Conservation (phyloP, 2,797 vertebrate genomes). For the Anguilla obscura region DNA sequence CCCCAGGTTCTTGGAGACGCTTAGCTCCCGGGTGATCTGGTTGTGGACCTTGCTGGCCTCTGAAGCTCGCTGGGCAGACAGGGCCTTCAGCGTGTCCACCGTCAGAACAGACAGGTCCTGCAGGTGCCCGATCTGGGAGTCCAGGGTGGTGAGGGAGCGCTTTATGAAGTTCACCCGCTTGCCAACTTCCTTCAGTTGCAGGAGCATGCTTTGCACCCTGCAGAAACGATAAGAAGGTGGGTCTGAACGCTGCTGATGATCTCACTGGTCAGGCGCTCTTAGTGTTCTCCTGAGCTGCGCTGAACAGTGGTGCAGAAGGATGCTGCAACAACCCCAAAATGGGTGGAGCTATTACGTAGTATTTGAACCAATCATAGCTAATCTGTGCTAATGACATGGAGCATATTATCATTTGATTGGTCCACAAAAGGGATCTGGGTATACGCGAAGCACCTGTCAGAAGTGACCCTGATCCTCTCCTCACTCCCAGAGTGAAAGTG, state of each 20-base stretch:
- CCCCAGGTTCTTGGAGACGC: slow-evolving; percentile 90
- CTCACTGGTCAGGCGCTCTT: neutral
- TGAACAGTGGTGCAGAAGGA: neutral
- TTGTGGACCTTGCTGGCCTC: slow-evolving; percentile 97
- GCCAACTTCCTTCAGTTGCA: slow-evolving; percentile 95
- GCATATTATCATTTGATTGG: neutral
- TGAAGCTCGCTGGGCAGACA: slow-evolving; percentile 92
- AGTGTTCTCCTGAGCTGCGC: neutral
- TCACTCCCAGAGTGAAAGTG: slow-evolving; percentile 95
- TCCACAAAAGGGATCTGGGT: too few species aligned
- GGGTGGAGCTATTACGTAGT: neutral
- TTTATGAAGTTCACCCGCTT: slow-evolving; percentile 98
- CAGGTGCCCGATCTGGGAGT: slow-evolving; percentile 97
- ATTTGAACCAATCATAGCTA: neutral
- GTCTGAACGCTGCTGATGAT: neutral
- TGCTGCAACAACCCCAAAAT: neutral
- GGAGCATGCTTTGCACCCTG: slow-evolving; percentile 95
- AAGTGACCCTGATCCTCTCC: slow-evolving; percentile 94
- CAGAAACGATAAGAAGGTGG: neutral
- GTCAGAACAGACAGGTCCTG: slow-evolving; percentile 97
- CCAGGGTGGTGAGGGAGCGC: slow-evolving; percentile 91
- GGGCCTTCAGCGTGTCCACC: slow-evolving; percentile 94
- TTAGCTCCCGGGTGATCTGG: slow-evolving; percentile 93
- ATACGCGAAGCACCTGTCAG: slow-evolving; percentile 79
- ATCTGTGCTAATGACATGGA: neutral